Evolutionary conservation across 2,888 invertebrate genomes (phyloP).

Genomic region (Drepana falcataria): DNA sequence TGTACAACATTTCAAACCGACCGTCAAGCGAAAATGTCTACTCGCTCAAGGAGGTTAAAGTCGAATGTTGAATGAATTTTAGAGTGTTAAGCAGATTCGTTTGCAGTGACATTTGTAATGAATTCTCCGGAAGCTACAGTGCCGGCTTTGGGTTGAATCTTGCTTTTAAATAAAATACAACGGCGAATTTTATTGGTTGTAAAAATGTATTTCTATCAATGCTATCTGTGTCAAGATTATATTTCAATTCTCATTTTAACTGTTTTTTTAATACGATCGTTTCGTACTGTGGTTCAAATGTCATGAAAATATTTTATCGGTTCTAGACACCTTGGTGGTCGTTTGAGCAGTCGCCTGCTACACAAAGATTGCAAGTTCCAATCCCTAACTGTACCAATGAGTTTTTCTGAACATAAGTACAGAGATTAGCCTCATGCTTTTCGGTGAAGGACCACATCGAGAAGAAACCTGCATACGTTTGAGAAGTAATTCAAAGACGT

Average conservation of each 20-base stretch:
- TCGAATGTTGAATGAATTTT: constrained; percentile 5
- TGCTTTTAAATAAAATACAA: not conserved
- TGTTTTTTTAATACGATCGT: not conserved
- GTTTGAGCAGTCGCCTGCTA: too few species aligned
- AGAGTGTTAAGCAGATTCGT: constrained; percentile 12
- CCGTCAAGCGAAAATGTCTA: not conserved
- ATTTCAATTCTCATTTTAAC: not conserved
- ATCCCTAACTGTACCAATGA: too few species aligned
- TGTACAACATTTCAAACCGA: not conserved
- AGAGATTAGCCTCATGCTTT: too few species aligned
- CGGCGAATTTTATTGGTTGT: not conserved
- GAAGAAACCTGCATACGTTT: too few species aligned
- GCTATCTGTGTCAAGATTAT: not conserved
- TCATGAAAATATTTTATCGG: too few species aligned
- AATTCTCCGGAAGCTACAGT: constrained; percentile 25
- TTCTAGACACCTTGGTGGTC: too few species aligned
- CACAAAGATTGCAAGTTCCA: too few species aligned
- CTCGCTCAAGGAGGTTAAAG: constrained; percentile 13
- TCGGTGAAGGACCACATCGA: too few species aligned
- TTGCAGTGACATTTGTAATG: constrained; percentile 31
- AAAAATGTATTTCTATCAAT: not conserved
- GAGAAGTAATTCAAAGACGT: too few species aligned
- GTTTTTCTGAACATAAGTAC: too few species aligned
- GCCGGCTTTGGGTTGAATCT: constrained; percentile 18
- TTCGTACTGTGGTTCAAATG: not conserved